Percentiles rank a stretch among this genome's conserved stretches.
These are phyloP conservation scores for Malurus melanocephalus DNA, from an alignment of 2,113 vertebrate genomes.

Conservation along the genomic window DNA sequence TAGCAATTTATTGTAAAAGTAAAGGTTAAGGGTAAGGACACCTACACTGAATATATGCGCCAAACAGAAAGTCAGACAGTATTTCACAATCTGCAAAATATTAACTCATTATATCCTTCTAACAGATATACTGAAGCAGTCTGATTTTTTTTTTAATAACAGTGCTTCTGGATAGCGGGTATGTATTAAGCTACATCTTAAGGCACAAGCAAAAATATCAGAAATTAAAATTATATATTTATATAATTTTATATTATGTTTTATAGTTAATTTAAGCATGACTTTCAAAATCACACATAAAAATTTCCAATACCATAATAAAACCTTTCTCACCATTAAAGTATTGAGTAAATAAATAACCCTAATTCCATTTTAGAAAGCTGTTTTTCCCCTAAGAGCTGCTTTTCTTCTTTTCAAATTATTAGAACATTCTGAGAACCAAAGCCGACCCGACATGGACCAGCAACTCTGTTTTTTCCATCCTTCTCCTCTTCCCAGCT, in stretches of 20 bases:
- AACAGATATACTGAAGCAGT: not conserved
- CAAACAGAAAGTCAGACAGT: not conserved
- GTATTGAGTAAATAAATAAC: not conserved
- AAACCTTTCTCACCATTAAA: not conserved
- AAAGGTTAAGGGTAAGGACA: not conserved
- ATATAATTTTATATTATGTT: not conserved
- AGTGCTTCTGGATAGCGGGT: not conserved
- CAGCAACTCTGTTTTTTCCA: not conserved
- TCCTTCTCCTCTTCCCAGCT: not conserved
- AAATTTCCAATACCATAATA: not conserved
- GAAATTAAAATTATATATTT: not conserved
- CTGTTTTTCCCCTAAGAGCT: rapidly evolving
- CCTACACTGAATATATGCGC: not conserved
- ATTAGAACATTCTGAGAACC: not conserved
- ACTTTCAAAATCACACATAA: not conserved
- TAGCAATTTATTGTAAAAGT: not conserved
- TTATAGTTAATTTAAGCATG: not conserved
- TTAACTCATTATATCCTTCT: not conserved
- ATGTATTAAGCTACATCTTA: not conserved
- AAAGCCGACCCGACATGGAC: not conserved
- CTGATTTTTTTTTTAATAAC: not conserved
- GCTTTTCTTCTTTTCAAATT: not conserved
- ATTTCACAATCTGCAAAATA: not conserved
- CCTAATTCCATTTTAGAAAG: not conserved
- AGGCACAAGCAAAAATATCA: not conserved